Evolutionary conservation across 2,113 vertebrate genomes (phyloP).

Genomic region (Trachemys scripta): DNA sequence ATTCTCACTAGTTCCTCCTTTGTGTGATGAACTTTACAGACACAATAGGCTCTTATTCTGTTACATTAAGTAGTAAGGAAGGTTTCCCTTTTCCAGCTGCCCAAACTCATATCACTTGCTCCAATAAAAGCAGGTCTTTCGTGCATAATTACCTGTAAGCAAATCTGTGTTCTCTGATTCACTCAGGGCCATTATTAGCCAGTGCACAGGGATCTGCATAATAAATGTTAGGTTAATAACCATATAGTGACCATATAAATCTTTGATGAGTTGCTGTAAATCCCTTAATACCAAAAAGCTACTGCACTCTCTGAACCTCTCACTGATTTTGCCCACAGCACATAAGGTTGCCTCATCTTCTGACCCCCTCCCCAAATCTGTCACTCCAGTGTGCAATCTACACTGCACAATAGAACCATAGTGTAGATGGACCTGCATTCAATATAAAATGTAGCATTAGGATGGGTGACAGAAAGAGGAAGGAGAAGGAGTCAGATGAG

Average conservation of each 20-base stretch:
- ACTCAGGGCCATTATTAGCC: background rate
- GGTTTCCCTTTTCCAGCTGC: background rate
- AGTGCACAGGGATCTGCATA: background rate
- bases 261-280: background rate
- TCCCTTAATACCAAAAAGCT: background rate
- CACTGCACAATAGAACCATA: accelerated
- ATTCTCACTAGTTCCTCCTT: background rate
- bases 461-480: background rate
- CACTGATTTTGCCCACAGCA: background rate
- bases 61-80: background rate
- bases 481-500: background rate
- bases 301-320: background rate
- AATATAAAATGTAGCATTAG: background rate
- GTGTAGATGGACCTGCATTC: accelerated
- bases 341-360: background rate
- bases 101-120: background rate
- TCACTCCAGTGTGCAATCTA: accelerated
- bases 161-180: background rate
- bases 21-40: background rate
- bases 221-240: background rate
- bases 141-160: background rate
- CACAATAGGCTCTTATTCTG: background rate
- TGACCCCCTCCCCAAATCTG: background rate
- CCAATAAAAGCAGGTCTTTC: background rate
- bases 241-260: background rate